Evolutionary conservation across 1,140 invertebrate genomes (phyloP).

Genomic region (Orchestia grillus): DNA sequence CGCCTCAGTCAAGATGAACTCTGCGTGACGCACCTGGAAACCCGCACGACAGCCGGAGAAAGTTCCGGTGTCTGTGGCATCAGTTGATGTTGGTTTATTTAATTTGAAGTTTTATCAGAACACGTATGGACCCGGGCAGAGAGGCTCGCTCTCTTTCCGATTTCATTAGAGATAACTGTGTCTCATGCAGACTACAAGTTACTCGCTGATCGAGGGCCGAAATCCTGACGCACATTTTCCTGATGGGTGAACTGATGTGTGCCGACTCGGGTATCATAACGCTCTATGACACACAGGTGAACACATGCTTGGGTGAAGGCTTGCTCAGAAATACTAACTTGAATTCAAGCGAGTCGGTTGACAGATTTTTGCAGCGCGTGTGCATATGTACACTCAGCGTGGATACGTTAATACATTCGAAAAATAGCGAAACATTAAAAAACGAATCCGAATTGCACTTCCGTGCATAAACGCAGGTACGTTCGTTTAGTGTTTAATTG

Average conservation of each 20-base stretch:
- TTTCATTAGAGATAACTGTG: slow-evolving; percentile 6
- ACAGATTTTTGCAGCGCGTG: too few relatives aligned
- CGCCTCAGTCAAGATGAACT: neutral
- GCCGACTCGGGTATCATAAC: neutral
- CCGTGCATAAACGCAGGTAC: too few relatives aligned
- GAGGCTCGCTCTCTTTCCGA: neutral
- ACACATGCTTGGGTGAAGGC: neutral
- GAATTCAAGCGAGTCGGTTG: neutral
- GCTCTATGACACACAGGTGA: neutral
- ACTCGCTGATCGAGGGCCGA: neutral
- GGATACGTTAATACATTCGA: too few relatives aligned
- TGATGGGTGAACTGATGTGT: neutral
- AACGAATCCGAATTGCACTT: too few relatives aligned
- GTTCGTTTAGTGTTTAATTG: too few relatives aligned
- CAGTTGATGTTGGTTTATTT: neutral
- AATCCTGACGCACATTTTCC: neutral
- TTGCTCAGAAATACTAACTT: neutral
- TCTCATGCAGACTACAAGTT: neutral
- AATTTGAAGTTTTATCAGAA: neutral
- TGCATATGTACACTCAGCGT: too few relatives aligned
- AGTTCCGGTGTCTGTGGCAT: neutral
- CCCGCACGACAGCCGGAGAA: neutral
- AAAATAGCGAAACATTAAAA: too few relatives aligned
- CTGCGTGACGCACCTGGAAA: neutral
- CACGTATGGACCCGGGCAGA: neutral